Base-by-base conservation (phyloP, 2,797 vertebrate genomes). In the Meriones psammophilus region DNA sequence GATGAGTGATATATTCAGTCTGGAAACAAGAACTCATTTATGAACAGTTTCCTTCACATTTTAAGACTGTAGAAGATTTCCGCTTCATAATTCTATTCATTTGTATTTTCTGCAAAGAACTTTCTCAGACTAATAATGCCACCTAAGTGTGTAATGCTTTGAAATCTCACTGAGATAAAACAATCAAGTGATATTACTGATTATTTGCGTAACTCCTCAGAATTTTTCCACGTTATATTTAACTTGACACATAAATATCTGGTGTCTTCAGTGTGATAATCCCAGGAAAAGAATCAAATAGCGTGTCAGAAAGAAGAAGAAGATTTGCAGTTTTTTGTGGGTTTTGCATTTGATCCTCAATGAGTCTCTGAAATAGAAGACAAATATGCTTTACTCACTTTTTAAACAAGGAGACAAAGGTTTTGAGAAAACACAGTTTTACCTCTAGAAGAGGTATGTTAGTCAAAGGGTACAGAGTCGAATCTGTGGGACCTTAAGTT, bases 151-250 rank as follows among this genome's bases (percentile, higher is more conserved):
- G 5, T 42, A 69, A 94, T 68, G 24, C 12, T 89, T 92, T 96
- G 50, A 95, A 95, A 94, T 80, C n/a, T 28, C 10, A 91, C 18
- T 64, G 17, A 86, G 80, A 84, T 88, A 94, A 88, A 94, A 90
- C 30, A 94, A 79, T 93, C 83, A 87, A 93, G 69, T 93, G 60
- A n/a, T 93, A 81, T 86, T 93, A 83, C n/a, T 94, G 26, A 94
- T 85, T 87, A 95, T 94, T 95, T 90, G 76, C 79, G 3, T 77
- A 92, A 94, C 89, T 94, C 90, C 95, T 94, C 58, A 94, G 94
- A 95, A 92, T 88, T 76, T 76, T 79, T 84, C 50, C 42, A 78
- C 20, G 78, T 50, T 88, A 74, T 76, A 62, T 74, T 88, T 68
- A 54, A 58, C 54, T 81, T 83, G 81, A 91, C 66, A 86, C 39